Conservation (phyloP, 2,888 invertebrate species). For the Endotricha flammealis region DNA sequence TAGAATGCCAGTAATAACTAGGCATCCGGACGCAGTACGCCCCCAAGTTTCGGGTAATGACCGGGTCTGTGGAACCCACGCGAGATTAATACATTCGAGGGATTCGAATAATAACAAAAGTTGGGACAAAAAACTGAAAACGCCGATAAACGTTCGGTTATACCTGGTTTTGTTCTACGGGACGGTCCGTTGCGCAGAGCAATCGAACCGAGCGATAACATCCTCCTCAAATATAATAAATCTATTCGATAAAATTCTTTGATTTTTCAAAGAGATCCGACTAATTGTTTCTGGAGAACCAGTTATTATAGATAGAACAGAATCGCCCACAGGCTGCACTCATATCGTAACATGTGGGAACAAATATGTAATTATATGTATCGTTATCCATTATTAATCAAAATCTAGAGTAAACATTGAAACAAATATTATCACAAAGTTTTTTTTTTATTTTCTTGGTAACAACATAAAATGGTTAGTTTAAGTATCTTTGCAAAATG, state of each 20-base stretch:
- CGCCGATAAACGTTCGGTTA: slow-evolving; percentile 64
- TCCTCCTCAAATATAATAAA: slow-evolving; percentile 72
- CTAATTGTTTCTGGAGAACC: slow-evolving; percentile 68
- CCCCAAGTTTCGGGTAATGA: slow-evolving; percentile 73
- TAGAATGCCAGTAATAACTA: slow-evolving; percentile 73
- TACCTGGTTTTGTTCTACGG: slow-evolving; percentile 58
- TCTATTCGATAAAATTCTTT: slow-evolving; percentile 66
- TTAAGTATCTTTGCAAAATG: no score
- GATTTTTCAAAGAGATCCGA: slow-evolving; percentile 54
- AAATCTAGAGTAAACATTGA: slow-evolving; percentile 29
- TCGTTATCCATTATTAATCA: slow-evolving; percentile 1
- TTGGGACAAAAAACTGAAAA: slow-evolving; percentile 70
- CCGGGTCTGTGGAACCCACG: slow-evolving; percentile 64
- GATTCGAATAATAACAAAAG: slow-evolving; percentile 69
- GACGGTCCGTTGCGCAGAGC: slow-evolving; percentile 38
- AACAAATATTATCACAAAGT: no score
- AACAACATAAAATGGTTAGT: no score
- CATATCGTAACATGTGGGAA: slow-evolving; percentile 31
- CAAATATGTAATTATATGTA: slow-evolving; percentile 25
- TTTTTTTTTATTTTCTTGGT: no score
- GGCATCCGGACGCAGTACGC: slow-evolving; percentile 72
- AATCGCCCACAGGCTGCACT: slow-evolving; percentile 36
- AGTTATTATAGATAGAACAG: slow-evolving; percentile 62
- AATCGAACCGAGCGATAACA: slow-evolving; percentile 61
- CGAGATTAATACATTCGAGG: slow-evolving; percentile 75